Base-by-base conservation (phyloP, 2,113 vertebrate species). In the Spheniscus mendiculus region DNA sequence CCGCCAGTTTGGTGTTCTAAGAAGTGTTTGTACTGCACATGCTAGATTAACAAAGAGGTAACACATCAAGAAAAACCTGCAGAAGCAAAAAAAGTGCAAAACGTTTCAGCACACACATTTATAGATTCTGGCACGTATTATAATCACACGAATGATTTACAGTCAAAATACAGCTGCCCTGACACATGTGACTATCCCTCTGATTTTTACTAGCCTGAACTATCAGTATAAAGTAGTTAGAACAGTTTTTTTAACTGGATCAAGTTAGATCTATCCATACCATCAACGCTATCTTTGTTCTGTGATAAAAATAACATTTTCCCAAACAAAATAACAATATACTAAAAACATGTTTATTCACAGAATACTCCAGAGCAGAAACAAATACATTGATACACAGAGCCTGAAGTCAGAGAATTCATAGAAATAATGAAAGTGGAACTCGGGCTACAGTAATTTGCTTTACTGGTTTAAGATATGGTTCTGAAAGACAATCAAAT, bases 41-140 rank as follows among this genome's bases (percentile, higher is more conserved):
- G 99, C 99, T 62, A 99, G 98, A 96, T 99, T 99, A 88, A 99
- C 99, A 93, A 99, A 99, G 79, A 99, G 98, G 97, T 99, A 99
- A 88, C 99, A 99, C 99, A 99, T 99, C 98, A 99, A 93, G 97
- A 99, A 99, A 98, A 99, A 99, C 99, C 99, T 99, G 97, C 56
- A 52, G 87, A 52, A 45, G 40, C 21, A 87, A 70, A 59, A 38
- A 2, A 77, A n/a, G 17, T 4, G 11, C n/a, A 89, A 59, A 34
- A 44, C 3, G 6, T 50, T 65, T 71, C 17, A 82, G 87, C 49
- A 66, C 12, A 26, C 18, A 42, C 42, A 55, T n/a, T 36, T 71
- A 45, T 7, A 62, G 65, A 73, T 49, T 25, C 49, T 85, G 36
- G 25, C 20, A 59, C 7, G 4, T 49, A 91, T 45, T 67, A 40